Conservation (phyloP, 2,888 invertebrate genomes). For the Aricia artaxerxes region DNA sequence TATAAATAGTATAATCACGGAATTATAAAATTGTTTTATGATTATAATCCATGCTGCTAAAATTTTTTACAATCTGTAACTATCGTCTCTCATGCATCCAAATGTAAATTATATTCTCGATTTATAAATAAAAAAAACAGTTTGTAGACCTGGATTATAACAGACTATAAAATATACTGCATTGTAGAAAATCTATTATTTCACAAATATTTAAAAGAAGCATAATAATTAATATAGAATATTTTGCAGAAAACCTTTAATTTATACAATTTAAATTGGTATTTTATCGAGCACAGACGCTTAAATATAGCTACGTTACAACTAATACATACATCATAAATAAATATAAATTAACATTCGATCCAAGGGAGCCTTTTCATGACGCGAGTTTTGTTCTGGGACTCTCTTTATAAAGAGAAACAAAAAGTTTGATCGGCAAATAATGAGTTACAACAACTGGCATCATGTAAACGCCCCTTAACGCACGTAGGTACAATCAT, state of each 20-base stretch:
- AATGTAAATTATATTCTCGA: not conserved
- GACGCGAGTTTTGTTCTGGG: not conserved
- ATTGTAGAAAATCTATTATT: slow-evolving; percentile 16
- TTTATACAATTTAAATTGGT: slow-evolving; percentile 24
- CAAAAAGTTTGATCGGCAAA: not conserved
- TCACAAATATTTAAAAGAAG: slow-evolving; percentile 28
- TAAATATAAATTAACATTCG: slow-evolving; percentile 61
- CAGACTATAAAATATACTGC: slow-evolving; percentile 4
- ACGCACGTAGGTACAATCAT: slow-evolving; percentile 65
- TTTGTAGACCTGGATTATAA: not conserved
- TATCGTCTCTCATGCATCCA: not conserved
- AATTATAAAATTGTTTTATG: slow-evolving; percentile 9
- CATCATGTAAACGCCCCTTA: slow-evolving; percentile 35
- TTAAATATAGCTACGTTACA: slow-evolving; percentile 41
- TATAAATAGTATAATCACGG: not conserved
- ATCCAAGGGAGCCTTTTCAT: slow-evolving; percentile 40
- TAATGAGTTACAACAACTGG: not conserved
- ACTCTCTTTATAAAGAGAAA: not conserved
- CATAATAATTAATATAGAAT: slow-evolving; percentile 1
- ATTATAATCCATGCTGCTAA: not conserved
- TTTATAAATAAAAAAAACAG: not conserved
- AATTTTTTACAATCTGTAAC: not conserved
- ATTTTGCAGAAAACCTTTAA: not conserved
- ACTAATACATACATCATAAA: slow-evolving; percentile 57
- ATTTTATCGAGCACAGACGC: slow-evolving; percentile 19